Evolutionary conservation across 1,140 invertebrate species (phyloP).

Genomic region (Pemphigus obesinymphae): DNA sequence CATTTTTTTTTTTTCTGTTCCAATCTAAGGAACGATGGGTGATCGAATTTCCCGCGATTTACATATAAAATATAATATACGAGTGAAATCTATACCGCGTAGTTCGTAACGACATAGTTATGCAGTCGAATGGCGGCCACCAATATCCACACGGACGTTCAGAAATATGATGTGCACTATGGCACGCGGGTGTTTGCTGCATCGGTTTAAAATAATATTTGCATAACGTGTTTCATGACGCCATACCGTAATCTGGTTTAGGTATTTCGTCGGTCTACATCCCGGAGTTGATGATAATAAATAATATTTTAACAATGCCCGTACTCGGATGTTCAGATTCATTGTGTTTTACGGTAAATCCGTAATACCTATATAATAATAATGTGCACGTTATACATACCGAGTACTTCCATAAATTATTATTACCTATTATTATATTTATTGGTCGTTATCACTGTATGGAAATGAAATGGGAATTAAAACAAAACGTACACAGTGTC

Average conservation of each 20-base stretch:
- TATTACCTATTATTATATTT: too few species aligned
- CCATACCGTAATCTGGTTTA: neutral
- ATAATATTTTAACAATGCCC: neutral
- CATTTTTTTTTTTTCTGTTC: neutral
- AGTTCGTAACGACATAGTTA: constrained; percentile 9
- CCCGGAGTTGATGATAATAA: neutral
- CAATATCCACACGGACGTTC: neutral
- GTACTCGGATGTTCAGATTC: neutral
- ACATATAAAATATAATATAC: too few species aligned
- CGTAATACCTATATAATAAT: too few species aligned
- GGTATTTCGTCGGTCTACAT: neutral
- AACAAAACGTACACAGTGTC: neutral
- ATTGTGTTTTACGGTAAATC: neutral
- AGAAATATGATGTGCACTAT: neutral
- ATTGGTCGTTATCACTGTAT: neutral
- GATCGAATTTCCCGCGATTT: constrained; percentile 26
- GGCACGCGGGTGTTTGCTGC: neutral
- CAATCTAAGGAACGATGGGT: neutral
- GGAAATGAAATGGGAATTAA: neutral
- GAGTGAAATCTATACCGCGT: constrained; percentile 10
- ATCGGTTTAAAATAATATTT: neutral
- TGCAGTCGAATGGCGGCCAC: neutral
- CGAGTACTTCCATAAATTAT: neutral
- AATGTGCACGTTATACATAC: too few species aligned
- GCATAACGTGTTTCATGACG: constrained; percentile 32